Evolutionary conservation across 92 coral and sea anemone genomes (phyloP).

Genomic region (Porites rus): DNA sequence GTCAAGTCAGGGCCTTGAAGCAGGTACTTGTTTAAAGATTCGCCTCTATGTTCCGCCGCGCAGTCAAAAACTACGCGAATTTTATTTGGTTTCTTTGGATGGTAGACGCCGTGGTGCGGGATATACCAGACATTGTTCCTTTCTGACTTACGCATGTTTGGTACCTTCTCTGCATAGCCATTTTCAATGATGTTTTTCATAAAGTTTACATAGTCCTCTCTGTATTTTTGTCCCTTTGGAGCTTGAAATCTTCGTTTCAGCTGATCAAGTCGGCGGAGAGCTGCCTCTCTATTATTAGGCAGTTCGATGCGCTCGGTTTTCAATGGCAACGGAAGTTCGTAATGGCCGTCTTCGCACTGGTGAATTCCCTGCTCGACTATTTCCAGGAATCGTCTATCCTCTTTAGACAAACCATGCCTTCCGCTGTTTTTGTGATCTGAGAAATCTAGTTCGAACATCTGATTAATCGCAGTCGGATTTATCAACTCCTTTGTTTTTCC

Average conservation of each 20-base stretch:
- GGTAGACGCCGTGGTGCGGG: slow-evolving; percentile 67
- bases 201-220: no score
- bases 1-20: slow-evolving; percentile 76
- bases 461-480: slow-evolving; percentile 44
- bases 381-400: slow-evolving; percentile 51
- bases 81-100: slow-evolving; percentile 62
- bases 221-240: no score
- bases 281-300: no score
- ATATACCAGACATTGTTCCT: slow-evolving; percentile 52
- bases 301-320: slow-evolving; percentile 27
- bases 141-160: not conserved
- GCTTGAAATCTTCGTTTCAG: no score
- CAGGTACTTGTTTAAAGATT: slow-evolving; percentile 72
- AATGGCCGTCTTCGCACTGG: slow-evolving; percentile 58
- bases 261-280: no score
- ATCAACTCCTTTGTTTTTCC: slow-evolving; percentile 43
- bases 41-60: slow-evolving; percentile 32
- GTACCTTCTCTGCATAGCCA: slow-evolving; percentile 49
- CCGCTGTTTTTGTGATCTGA: slow-evolving; percentile 34
- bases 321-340: slow-evolving; percentile 59
- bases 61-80: slow-evolving; percentile 69
- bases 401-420: slow-evolving; percentile 46
- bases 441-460: slow-evolving; percentile 70
- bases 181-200: slow-evolving; percentile 55
- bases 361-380: slow-evolving; percentile 51